phyloP scores from a whole-genome alignment of 1,140 invertebrate genomes.

The Meloidogyne chitwoodi region DNA sequence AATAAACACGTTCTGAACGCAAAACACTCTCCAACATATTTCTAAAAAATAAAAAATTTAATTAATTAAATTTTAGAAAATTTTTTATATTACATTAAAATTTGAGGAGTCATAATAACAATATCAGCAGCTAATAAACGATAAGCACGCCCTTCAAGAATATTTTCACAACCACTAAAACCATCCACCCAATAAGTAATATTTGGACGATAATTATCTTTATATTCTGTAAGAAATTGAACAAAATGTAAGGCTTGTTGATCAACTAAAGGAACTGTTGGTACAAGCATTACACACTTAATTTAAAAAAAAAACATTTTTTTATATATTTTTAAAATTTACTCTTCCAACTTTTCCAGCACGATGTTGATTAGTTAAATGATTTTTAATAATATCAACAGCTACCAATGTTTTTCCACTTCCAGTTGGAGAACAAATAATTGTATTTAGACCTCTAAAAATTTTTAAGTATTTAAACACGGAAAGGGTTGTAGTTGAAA shows the following conservation, averaged over 20 bases:
- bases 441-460: slow-evolving; percentile 40
- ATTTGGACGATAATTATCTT: background rate
- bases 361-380: slow-evolving; percentile 16
- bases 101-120: slow-evolving; percentile 7
- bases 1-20: slow-evolving; percentile 27
- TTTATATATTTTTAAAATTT: slow-evolving; percentile 15
- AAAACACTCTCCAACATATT: slow-evolving; percentile 35
- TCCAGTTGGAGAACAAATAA: slow-evolving; percentile 56
- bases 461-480: too few relatives aligned
- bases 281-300: slow-evolving; percentile 42
- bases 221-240: slow-evolving; percentile 17
- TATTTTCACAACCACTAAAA: slow-evolving; percentile 35
- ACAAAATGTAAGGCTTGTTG: slow-evolving; percentile 36
- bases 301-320: background rate
- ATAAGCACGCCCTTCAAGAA: slow-evolving; percentile 24
- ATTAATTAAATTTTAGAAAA: too few relatives aligned
- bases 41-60: background rate
- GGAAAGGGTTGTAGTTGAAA: too few relatives aligned
- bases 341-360: slow-evolving; percentile 27
- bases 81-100: background rate
- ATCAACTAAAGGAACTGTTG: slow-evolving; percentile 49
- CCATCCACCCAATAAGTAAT: slow-evolving; percentile 31
- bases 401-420: slow-evolving; percentile 53
- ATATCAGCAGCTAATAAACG: slow-evolving; percentile 4
- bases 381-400: slow-evolving; percentile 47